Conservation (phyloP, 2,113 vertebrate species). For the Daphoenositta chrysoptera region DNA sequence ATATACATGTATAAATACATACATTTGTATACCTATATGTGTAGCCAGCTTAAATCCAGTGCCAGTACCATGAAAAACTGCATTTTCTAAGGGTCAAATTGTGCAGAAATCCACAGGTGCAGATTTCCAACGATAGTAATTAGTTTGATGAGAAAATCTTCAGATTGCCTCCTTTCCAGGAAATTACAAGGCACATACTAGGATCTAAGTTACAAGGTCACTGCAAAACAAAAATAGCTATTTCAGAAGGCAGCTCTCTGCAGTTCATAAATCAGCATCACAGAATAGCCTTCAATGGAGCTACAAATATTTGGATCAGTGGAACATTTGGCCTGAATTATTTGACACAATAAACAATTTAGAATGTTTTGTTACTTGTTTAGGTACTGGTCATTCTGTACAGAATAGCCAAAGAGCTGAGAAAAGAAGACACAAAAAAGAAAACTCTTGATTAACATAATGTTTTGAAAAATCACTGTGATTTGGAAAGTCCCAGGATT, state of each 20-base stretch:
- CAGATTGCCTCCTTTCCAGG: not conserved
- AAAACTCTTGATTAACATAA: not conserved
- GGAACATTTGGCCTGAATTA: not conserved
- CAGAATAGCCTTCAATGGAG: not conserved
- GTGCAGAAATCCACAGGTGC: not conserved
- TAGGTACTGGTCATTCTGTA: not conserved
- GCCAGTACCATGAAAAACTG: not conserved
- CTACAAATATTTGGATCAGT: not conserved
- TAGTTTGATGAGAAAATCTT: not conserved
- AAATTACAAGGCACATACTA: not conserved
- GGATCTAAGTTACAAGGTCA: not conserved
- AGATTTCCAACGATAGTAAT: not conserved
- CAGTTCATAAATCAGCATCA: not conserved
- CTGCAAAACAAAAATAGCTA: not conserved
- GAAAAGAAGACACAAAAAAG: not conserved
- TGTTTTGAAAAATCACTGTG: not conserved
- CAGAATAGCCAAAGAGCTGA: not conserved
- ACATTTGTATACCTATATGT: not conserved
- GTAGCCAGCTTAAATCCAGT: not conserved
- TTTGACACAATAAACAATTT: not conserved
- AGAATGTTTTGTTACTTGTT: not conserved
- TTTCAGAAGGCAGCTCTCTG: not conserved
- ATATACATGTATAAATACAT: not conserved
- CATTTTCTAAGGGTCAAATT: not conserved
- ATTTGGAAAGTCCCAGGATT: not conserved